Evolutionary conservation across 2,888 invertebrate species (phyloP), one percentile per base, ranked within the genome.

Genomic region (Branchinecta sandiegonensis): DNA sequence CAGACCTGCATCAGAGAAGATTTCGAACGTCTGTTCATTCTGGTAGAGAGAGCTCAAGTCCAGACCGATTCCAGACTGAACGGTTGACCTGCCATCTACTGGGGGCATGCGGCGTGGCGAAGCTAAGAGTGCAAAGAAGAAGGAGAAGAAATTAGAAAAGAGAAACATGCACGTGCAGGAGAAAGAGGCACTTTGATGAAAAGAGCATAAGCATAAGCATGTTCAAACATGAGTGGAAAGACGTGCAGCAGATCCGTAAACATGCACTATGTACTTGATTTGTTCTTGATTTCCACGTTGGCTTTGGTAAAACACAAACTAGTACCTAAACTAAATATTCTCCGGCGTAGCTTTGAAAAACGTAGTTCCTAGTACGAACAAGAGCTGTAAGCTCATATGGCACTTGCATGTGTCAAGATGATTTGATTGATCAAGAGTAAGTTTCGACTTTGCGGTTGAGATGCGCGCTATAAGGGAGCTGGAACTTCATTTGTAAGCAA

Each of bases 131-230:
- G 63, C 63, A 56, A 56, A 56, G 23, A 56, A 56, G 63, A 56
- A 56, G 23, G 14, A 8, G 37, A 37, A 37, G 37, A 37, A 37
- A 37, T 37, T 37, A 37, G 37, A 37, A 37, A 37, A 5, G 6
- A 5, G 6, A 37, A 37, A 5, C 2, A 37, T 71, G 46, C 68
- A 66, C 46, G 70, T 67, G 13, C 66, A 67, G 48, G 68, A 65
- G 17, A 65, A 69, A 37, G 70, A 50, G 11, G 47, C 46, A 13
- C 37, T 63, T 37, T 37, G 65, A 46, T 63, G 68, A 64, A 63
- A 48, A 47, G 70, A 65, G 63, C 66, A 65, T 23, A 65, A 67
- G 17, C 70, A 37, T 37, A 37, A 37, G 37, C 37, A 37, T 37
- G 4, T 37, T 37, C 37, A 37, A 37, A 37, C 37, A 37, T 37